These are phyloP conservation scores for Acleris cristana DNA, from an alignment of 2,888 invertebrate species.

Conservation along the genomic window DNA sequence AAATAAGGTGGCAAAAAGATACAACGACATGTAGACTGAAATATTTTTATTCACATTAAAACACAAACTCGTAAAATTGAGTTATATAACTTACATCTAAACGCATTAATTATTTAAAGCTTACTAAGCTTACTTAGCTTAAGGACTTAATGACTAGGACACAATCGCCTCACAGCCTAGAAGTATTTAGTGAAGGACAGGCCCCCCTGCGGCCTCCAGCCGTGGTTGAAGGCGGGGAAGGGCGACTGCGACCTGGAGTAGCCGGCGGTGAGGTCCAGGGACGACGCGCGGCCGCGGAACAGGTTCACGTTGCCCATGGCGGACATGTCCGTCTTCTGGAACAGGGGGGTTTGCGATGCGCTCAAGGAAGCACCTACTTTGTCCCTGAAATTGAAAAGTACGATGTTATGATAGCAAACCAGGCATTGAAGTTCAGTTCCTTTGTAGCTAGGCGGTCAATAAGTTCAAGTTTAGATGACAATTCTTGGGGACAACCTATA, in stretches of 20 bases:
- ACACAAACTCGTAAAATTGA: too few species aligned
- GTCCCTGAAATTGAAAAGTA: slow-evolving; percentile 44
- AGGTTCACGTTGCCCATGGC: slow-evolving; percentile 56
- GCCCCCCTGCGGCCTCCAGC: slow-evolving; percentile 50
- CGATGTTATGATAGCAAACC: not conserved
- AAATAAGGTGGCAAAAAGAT: too few species aligned
- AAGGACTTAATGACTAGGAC: too few species aligned
- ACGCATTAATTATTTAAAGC: too few species aligned
- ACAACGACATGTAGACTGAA: too few species aligned
- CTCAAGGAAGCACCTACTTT: slow-evolving; percentile 52
- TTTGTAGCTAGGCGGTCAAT: not conserved
- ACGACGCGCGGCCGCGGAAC: slow-evolving; percentile 45
- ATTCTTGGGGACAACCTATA: too few species aligned
- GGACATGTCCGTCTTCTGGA: slow-evolving; percentile 55
- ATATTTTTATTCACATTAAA: too few species aligned
- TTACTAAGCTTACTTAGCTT: too few species aligned
- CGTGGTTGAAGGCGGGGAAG: slow-evolving; percentile 44
- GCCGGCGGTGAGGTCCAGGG: slow-evolving; percentile 59
- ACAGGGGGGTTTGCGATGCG: slow-evolving; percentile 49
- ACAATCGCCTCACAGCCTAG: not conserved
- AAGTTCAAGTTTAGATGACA: too few species aligned
- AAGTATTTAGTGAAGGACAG: slow-evolving; percentile 17
- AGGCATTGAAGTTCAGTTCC: not conserved
- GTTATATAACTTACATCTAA: too few species aligned
- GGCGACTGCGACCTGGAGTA: slow-evolving; percentile 54